phyloP scores from a whole-genome alignment of 2,113 vertebrate genomes.

The Bettongia penicillata region DNA sequence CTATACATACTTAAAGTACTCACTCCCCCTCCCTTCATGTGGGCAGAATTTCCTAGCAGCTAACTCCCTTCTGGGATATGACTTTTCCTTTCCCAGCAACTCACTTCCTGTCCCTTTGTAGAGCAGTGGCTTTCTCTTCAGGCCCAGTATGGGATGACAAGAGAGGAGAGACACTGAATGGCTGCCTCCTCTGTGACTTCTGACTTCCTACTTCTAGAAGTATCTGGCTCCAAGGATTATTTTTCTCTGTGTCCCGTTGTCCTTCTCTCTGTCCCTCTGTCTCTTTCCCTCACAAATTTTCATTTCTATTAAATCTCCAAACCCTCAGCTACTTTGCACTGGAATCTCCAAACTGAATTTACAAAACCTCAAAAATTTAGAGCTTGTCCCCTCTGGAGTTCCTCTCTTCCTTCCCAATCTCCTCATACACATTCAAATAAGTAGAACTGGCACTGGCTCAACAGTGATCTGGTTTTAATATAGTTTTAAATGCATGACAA shows the following conservation, averaged over 20 bases:
- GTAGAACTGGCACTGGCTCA: neutral
- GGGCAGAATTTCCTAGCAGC: neutral
- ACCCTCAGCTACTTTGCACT: neutral
- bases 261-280: neutral
- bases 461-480: neutral
- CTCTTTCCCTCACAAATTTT: neutral
- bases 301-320: neutral
- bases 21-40: neutral
- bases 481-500: neutral
- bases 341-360: neutral
- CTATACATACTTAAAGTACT: neutral
- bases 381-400: neutral
- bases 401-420: neutral
- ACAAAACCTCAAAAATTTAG: neutral
- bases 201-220: neutral
- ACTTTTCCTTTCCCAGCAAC: neutral
- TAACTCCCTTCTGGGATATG: neutral
- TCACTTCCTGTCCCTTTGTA: neutral
- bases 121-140: neutral
- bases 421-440: neutral
- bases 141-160: neutral
- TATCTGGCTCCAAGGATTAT: neutral
- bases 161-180: neutral
- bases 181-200: neutral
- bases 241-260: neutral